phyloP scores from a whole-genome alignment of 2,113 vertebrate genomes.

The mouse (Mus musculus) region DNA sequence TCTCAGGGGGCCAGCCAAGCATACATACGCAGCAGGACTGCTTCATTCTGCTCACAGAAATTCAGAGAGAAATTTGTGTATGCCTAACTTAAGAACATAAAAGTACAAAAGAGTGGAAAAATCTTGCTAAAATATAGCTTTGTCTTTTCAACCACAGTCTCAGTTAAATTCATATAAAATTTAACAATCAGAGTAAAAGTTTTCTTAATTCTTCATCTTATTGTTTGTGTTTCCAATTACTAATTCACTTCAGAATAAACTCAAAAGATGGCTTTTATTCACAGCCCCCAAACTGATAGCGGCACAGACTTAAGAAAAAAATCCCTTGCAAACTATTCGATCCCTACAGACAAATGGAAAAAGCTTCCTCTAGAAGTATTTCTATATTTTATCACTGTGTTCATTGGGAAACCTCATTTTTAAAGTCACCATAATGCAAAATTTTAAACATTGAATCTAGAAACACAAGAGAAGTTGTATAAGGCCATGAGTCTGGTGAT shows the following conservation, averaged over 20 bases:
- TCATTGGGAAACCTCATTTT: background rate
- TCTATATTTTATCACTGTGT: background rate
- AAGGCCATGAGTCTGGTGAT: background rate
- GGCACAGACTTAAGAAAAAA: slow-evolving; percentile 10
- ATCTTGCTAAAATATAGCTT: background rate
- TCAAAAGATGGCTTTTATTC: slow-evolving; percentile 6
- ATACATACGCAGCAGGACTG: background rate
- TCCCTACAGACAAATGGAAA: background rate
- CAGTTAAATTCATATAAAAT: slow-evolving; percentile 14
- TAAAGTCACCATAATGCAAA: background rate
- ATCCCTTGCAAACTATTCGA: background rate
- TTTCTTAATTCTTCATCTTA: background rate
- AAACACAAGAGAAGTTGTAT: background rate
- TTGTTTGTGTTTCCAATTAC: background rate
- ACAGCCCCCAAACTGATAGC: background rate
- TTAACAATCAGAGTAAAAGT: slow-evolving; percentile 13
- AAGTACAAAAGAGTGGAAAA: background rate
- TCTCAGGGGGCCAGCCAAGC: background rate
- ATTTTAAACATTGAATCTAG: background rate
- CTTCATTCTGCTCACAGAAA: background rate
- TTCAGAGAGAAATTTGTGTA: background rate
- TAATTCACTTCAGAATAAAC: background rate
- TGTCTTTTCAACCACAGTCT: background rate
- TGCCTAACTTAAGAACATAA: background rate
- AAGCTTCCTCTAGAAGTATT: background rate